phyloP scores from a whole-genome alignment of 1,140 invertebrate species.

The Drosophila sproati region DNA sequence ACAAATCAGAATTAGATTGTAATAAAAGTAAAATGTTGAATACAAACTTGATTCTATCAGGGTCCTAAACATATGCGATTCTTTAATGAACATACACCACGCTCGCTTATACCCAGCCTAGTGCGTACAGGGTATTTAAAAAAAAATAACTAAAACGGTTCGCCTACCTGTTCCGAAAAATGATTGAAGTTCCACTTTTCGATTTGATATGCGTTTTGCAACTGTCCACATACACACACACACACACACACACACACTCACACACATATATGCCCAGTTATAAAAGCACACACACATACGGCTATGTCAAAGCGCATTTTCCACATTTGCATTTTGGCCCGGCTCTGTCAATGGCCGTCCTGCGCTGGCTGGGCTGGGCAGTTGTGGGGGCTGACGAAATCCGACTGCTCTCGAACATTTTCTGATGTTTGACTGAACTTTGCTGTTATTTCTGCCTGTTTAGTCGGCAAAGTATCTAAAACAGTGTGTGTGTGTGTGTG shows the following conservation, averaged over 20 bases:
- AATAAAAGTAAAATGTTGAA: too few species aligned
- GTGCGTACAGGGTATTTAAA: constrained; percentile 17
- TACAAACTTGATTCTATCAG: too few species aligned
- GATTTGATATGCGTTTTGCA: constrained; percentile 78
- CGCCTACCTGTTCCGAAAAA: constrained; percentile 59
- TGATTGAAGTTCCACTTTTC: constrained; percentile 77
- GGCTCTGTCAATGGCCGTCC: constrained; percentile 21
- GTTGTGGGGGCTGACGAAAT: constrained; percentile 11
- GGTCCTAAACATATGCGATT: too few species aligned
- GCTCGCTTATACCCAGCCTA: background rate
- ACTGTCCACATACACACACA: constrained; percentile 51
- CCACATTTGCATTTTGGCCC: constrained; percentile 62
- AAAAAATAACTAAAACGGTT: constrained; percentile 34
- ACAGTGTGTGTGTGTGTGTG: constrained; percentile 17
- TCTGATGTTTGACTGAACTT: constrained; percentile 75
- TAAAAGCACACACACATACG: constrained; percentile 77
- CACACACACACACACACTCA: constrained; percentile 33
- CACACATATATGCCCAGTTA: constrained; percentile 38
- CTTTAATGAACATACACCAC: background rate
- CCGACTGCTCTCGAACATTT: constrained; percentile 53
- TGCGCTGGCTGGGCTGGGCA: background rate
- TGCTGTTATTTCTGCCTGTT: constrained; percentile 62
- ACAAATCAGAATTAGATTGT: too few species aligned
- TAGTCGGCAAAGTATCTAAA: constrained; percentile 43
- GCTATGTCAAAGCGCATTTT: constrained; percentile 12